Base-by-base conservation (phyloP, 2,113 vertebrate species). In the Thymallus thymallus region DNA sequence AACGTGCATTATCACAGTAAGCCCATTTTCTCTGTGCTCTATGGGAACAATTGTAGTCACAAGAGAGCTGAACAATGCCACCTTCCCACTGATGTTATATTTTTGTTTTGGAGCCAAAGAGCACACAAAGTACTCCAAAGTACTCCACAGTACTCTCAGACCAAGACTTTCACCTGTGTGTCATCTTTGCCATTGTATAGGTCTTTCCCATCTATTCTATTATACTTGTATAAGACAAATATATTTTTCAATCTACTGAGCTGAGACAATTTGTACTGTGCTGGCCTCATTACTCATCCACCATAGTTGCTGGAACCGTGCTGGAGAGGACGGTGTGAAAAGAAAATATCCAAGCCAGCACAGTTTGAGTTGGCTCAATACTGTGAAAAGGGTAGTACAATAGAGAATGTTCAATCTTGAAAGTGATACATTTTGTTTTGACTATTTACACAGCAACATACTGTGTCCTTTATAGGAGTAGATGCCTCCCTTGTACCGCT, bases 401-500 rank as follows among this genome's bases (percentile, higher is more conserved):
- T 60, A 60, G 56, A 22, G n/a, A 60, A 60, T 22, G 18, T 22
- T 60, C 13, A 60, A 60, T 60, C 6, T 55, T 55, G 51, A 55
- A 41, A 41, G 9, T 65, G 12, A n/a, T 55, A 56, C 1, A 61
- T 18, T 51, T 5, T 51, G 16, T 51, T 51, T 51, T 66, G 45
- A 9, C 26, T 58, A 71, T 61, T n/a, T 60, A 22, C 6, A 60
- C 18, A 60, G 56, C 7, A 64, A 72, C 35, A 75, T 6, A 46
- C 18, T 73, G 20, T 55, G 24, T 9, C 26, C 81, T 79, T 71
- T 81, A 1, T 68, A 93, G 93, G 89, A 63, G 70, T 88, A 80
- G 86, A 92, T 32, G 76, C 78, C 14, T 65, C 89, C n/a, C 71
- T 92, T 3, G 66, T 94, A 71, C 88, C 88, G 6, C 80, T 92